These are phyloP conservation scores for Cepphus grylle DNA, from an alignment of 2,113 vertebrate genomes.

Conservation along the genomic window DNA sequence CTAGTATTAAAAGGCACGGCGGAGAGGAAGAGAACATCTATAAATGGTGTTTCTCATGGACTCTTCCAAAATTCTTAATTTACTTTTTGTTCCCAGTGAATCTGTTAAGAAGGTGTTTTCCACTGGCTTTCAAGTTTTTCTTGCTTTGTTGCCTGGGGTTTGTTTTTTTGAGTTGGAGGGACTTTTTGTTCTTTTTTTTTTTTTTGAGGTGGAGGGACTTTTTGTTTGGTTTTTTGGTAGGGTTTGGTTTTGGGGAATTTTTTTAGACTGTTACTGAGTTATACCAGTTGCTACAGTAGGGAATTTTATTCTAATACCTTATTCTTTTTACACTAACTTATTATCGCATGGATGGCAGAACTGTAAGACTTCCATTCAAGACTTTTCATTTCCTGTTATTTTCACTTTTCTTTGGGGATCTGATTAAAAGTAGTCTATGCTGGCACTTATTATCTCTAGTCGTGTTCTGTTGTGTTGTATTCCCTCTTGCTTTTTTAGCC, in stretches of 20 bases:
- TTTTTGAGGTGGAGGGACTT: not conserved
- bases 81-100: not conserved
- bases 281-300: not conserved
- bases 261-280: not conserved
- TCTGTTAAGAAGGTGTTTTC: not conserved
- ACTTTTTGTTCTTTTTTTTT: not conserved
- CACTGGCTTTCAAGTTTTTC: not conserved
- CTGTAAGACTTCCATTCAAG: not conserved
- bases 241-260: not conserved
- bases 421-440: slow-evolving; percentile 38
- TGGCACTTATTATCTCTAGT: not conserved
- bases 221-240: not conserved
- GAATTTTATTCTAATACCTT: not conserved
- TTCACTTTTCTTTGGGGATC: slow-evolving; percentile 11
- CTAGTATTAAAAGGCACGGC: not conserved
- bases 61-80: not conserved
- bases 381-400: slow-evolving; percentile 35
- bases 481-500: slow-evolving; percentile 37
- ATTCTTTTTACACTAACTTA: not conserved
- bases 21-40: not conserved
- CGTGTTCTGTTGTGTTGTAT: slow-evolving; percentile 7
- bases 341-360: not conserved
- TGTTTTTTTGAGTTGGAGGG: not conserved
- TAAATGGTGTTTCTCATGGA: not conserved
- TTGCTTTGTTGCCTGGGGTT: not conserved